phyloP scores from a whole-genome alignment of 37 sponge, comb jelly and placozoan species.

The Amphimedon queenslandica region DNA sequence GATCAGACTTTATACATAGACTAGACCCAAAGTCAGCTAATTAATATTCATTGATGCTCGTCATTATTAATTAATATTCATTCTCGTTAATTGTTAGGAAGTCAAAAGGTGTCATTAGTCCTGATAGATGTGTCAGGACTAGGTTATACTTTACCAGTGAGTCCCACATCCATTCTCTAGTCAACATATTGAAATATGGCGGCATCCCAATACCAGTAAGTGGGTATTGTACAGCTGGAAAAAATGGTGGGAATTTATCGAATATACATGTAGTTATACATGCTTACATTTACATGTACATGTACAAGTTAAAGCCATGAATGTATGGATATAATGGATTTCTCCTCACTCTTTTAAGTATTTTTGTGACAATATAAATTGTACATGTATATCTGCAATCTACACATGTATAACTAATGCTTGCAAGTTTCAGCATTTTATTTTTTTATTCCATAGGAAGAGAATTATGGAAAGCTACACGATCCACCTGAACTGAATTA shows the following conservation, averaged over 20 bases:
- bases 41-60: background rate
- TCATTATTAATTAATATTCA: background rate
- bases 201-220: too few species aligned
- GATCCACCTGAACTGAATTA: conserved; percentile 76
- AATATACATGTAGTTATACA: too few species aligned
- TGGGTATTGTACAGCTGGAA: too few species aligned
- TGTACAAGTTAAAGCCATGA: too few species aligned
- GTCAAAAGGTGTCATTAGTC: conserved; percentile 69
- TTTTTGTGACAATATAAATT: too few species aligned
- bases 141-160: conserved; percentile 95
- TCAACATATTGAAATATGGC: conserved; percentile 72
- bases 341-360: too few species aligned
- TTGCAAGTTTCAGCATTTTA: too few species aligned
- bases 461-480: conserved; percentile 44
- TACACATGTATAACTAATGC: background rate
- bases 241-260: too few species aligned
- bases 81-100: conserved; percentile 34
- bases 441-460: conserved; percentile 54
- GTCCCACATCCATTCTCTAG: conserved; percentile 86
- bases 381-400: background rate
- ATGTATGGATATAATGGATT: too few species aligned
- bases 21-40: conserved; percentile 67
- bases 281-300: too few species aligned
- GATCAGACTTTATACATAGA: conserved; percentile 61
- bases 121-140: conserved; percentile 84